Evolutionary conservation across 2,113 vertebrate species (phyloP), one percentile per base, ranked within the genome.

Genomic region (Heloderma charlesbogerti): DNA sequence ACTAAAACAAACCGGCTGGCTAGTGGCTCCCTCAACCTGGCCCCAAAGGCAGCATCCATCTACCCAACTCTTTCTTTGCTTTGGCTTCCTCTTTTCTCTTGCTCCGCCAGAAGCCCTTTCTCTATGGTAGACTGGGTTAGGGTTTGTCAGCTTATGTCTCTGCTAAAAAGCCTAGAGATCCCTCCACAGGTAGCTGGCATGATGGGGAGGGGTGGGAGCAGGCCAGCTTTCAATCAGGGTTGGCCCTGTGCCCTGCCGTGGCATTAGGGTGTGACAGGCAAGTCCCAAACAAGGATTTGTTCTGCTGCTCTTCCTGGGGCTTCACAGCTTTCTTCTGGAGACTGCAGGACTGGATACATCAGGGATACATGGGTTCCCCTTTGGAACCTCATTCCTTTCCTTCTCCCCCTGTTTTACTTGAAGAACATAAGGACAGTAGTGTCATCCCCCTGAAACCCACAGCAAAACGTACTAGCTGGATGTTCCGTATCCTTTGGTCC

Each of bases 401-500:
- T 13, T 37, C 16, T 34, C 12, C 86, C 18, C 29, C 57, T 1
- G 0, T n/a, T 31, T 20, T 2, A n/a, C 40, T 88, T 29, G 4
- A 31, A 83, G 79, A 74, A 60, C 66, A 15, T 51, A 27, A 37
- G 31, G 4, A 66, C 3, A 45, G 9, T 15, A 25, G 3, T 6
- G 13, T 51, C 45, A 29, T 31, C 18, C 77, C 22, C 20, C 3
- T n/a, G n/a, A n/a, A 25, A 6, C 37, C 8, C n/a, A 60, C 54
- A 0, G 9, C 0, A 2, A 91, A 95, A 98, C 99, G 96, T 97
- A 99, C 99, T 99, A 99, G 98, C 97, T 99, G 43, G 97, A 96
- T 6, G 99, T 99, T 90, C 99, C 99, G 0, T 99, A 99, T 97
- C 99, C 99, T 97, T 99, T 99, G 83, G 99, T 98, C 97, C 98